A percentile compares a stretch with the other conserved stretches of the same genome.
These are phyloP conservation scores for Bursaphelenchus okinawaensis DNA, from an alignment of 2,888 invertebrate species.

Conservation along the genomic window DNA sequence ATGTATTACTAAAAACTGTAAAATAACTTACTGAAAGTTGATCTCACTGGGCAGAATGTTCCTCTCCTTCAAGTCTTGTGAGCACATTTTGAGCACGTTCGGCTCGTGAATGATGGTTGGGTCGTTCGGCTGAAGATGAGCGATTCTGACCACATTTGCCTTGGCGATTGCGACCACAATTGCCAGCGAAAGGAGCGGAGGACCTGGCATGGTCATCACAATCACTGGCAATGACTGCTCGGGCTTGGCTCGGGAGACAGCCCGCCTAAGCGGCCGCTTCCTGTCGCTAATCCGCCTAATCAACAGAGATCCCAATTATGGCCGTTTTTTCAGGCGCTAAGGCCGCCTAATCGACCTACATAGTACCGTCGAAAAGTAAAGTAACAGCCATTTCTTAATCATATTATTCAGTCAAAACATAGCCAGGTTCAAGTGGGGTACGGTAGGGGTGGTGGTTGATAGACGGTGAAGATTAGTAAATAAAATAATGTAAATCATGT, in stretches of 20 bases:
- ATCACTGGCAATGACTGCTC: neutral
- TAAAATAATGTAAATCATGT: no score
- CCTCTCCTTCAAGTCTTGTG: conserved; percentile 21
- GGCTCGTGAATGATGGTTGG: conserved; percentile 21
- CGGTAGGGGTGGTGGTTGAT: no score
- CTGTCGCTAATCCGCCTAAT: neutral
- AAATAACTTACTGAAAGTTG: conserved; percentile 18
- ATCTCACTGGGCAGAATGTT: conserved; percentile 23
- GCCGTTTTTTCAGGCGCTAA: no score
- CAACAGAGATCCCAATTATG: neutral
- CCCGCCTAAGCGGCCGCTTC: neutral
- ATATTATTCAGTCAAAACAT: no score
- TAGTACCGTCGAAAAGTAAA: no score
- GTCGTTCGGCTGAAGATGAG: conserved; percentile 26
- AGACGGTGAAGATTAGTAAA: no score
- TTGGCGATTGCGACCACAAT: neutral
- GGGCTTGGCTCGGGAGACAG: neutral
- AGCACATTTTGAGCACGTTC: conserved; percentile 20
- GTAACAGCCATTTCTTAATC: no score
- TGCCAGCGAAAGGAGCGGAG: neutral
- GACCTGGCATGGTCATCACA: neutral
- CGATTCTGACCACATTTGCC: conserved; percentile 19
- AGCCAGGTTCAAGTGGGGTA: no score
- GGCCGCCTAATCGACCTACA: no score
- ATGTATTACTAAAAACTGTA: neutral